A percentile compares a stretch with the other conserved stretches of the same genome.
Evolutionary conservation across 2,888 invertebrate species (phyloP).

Genomic region (Dermolepida albohirtum): DNA sequence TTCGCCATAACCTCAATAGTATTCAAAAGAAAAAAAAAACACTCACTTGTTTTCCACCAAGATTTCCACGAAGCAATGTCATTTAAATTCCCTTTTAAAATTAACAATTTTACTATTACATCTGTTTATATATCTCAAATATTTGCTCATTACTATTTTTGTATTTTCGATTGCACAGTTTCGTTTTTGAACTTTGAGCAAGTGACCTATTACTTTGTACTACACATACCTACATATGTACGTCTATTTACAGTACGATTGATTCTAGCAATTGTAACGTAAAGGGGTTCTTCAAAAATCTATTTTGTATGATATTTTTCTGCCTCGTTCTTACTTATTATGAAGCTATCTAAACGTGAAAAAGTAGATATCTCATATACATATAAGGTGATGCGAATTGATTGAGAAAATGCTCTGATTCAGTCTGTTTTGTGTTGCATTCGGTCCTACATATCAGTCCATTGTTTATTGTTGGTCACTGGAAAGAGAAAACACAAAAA

Average conservation of each 20-base stretch:
- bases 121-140: not conserved
- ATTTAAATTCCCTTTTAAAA: constrained; percentile 4
- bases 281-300: not conserved
- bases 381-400: constrained; percentile 30
- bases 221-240: constrained; percentile 12
- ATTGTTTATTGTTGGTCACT: constrained; percentile 26
- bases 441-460: constrained; percentile 19
- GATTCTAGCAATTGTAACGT: constrained; percentile 40
- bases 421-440: constrained; percentile 31
- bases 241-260: constrained; percentile 12
- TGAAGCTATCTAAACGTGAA: constrained; percentile 22
- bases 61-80: constrained; percentile 11
- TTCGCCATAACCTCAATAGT: too few relatives aligned
- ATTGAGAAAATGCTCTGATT: constrained; percentile 15
- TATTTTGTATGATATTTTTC: not conserved
- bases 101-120: constrained; percentile 1
- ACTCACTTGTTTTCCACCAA: constrained; percentile 5
- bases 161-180: constrained; percentile 26
- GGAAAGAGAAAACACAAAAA: constrained; percentile 1
- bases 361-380: constrained; percentile 18
- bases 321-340: not conserved
- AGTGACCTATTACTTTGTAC: constrained; percentile 30
- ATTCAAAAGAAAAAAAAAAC: too few relatives aligned
- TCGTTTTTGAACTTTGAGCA: constrained; percentile 21
- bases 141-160: constrained; percentile 1